Base-by-base conservation (phyloP, 2,113 vertebrate genomes). In the Sturnus vulgaris region DNA sequence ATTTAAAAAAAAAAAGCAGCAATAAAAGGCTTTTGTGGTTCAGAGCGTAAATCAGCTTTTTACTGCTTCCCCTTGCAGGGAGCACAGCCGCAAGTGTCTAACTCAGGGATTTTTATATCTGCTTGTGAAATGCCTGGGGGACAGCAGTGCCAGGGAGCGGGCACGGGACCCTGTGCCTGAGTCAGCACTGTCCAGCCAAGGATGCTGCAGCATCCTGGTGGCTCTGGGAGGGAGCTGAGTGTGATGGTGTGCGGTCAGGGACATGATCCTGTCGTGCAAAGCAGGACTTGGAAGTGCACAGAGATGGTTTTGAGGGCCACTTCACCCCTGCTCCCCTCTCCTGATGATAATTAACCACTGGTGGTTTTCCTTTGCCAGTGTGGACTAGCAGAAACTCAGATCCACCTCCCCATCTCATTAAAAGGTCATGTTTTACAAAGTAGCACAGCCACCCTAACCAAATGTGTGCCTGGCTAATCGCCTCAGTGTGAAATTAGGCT, bases 191-290 rank as follows among this genome's bases (percentile, higher is more conserved):
- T 52, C 28, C 17, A 53, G 16, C 50, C 88, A 57, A 86, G 82
- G 88, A 25, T 91, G 81, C 64, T 35, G 22, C 35, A 20, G 78
- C 69, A 75, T 55, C 40, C 68, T 2, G 0, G 6, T 56, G 55
- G 13, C 68, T 89, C 70, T 25, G 60, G 46, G 46, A 63, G 7
- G 23, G 39, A 61, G 40, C 81, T 47, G 66, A 39, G 18, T 1
- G 1, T 12, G 13, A 10, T 12, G 53, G 53, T 0, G 0, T 12
- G 8, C 27, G 9, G 37, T 30, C 5, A 1, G 71, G 52, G 1
- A 3, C 9, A 9, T 0, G 15, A 46, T 68, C 20, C 35, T 0
- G 0, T 44, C 0, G 0, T 39, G 40, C 2, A 13, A 28, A 39
- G 66, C 2, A 1, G 33, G 47, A 39, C 33, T 68, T 56, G 40